Conservation (phyloP, 2,113 vertebrate genomes). For the Rynchops niger region DNA sequence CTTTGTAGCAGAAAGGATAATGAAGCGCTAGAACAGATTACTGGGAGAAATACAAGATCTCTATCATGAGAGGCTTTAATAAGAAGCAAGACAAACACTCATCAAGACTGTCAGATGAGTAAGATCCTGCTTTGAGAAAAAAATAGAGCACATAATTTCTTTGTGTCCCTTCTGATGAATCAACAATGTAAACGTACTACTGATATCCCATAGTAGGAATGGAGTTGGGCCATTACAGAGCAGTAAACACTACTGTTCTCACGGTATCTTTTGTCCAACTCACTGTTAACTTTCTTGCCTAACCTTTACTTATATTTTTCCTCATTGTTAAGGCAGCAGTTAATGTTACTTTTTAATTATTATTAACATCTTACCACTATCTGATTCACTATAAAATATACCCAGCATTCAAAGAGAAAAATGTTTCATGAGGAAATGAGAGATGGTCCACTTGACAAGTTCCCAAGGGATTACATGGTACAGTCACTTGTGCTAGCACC, state of each 20-base stretch:
- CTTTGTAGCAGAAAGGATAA: not conserved
- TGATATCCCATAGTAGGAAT: not conserved
- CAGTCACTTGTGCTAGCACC: not conserved
- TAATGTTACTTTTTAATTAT: not conserved
- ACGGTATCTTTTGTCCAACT: not conserved
- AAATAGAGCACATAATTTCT: not conserved
- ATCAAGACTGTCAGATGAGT: not conserved
- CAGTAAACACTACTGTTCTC: not conserved
- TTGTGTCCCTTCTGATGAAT: not conserved
- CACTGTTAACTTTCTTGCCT: not conserved
- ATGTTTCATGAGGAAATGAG: not conserved
- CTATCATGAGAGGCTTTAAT: not conserved
- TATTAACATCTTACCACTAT: not conserved
- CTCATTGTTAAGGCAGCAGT: not conserved
- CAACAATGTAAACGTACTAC: not conserved
- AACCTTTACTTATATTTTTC: not conserved
- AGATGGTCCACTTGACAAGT: too few species aligned
- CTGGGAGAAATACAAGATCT: not conserved
- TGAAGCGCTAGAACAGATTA: not conserved
- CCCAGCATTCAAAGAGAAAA: not conserved
- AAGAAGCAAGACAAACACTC: not conserved
- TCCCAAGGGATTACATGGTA: not conserved
- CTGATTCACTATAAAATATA: not conserved
- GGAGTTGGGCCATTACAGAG: not conserved
- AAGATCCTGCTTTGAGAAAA: not conserved